Evolutionary conservation across 2,797 vertebrate species (phyloP).

Genomic region (Rhyacichthys aspro): DNA sequence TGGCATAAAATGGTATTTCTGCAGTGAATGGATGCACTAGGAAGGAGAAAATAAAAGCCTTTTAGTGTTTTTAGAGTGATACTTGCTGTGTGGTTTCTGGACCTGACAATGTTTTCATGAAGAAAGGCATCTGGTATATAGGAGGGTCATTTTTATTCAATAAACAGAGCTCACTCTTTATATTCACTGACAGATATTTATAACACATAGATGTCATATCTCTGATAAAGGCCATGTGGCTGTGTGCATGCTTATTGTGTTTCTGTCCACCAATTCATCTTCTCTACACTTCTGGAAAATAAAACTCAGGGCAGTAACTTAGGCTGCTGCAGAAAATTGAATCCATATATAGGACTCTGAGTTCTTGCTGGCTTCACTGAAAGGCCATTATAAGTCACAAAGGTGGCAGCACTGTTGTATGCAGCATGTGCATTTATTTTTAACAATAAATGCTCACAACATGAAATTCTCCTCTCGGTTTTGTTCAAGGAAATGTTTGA

Average conservation of each 20-base stretch:
- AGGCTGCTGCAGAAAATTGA: conserved; percentile 56
- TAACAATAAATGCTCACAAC: conserved; percentile 21
- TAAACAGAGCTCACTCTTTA: conserved; percentile 22
- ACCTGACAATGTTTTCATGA: conserved; percentile 36
- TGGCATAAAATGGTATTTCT: conserved; percentile 54
- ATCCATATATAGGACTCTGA: conserved; percentile 52
- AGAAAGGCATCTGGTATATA: conserved; percentile 5
- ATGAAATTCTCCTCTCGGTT: conserved; percentile 18
- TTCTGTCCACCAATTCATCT: conserved; percentile 57
- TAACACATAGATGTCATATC: conserved; percentile 44
- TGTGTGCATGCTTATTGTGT: conserved; percentile 52
- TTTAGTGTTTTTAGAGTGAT: conserved; percentile 43
- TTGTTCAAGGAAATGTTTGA: not conserved
- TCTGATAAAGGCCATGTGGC: conserved; percentile 44
- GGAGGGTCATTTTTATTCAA: conserved; percentile 34
- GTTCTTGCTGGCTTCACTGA: conserved; percentile 52
- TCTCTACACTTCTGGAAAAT: conserved; percentile 48
- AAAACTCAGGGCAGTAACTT: conserved; percentile 48
- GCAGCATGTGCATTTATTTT: conserved; percentile 39
- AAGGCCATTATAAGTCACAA: conserved; percentile 59
- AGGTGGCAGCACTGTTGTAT: conserved; percentile 43
- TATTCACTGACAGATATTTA: conserved; percentile 51
- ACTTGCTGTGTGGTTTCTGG: conserved; percentile 40
- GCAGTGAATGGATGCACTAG: conserved; percentile 26
- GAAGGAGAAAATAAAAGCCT: not conserved